Base-by-base conservation (phyloP, 2,888 invertebrate genomes). In the Agonum fuliginosum region DNA sequence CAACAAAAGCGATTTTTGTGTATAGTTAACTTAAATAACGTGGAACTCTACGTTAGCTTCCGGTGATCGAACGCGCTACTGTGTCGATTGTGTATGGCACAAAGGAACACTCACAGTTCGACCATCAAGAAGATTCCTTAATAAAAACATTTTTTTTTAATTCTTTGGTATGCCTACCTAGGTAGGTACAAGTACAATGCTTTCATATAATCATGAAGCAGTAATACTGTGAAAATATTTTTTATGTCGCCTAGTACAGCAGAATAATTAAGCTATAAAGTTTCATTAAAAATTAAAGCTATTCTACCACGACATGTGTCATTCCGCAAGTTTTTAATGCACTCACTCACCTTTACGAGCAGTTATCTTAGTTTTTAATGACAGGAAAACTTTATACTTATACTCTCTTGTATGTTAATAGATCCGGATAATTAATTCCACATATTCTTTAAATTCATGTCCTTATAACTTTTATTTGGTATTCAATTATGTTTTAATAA, bases 331-430 rank as follows among this genome's bases (percentile, higher is more conserved):
- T 54, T 54, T 48, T 54, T 54, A 54, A 54, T 54, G 54, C 24
- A 24, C 22, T 20, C 20, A 54, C 54, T n/a, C 54, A 24, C 24
- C 48, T 54, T 54, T 54, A 54, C 24, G 54, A 54, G 22, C 54
- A 54, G 54, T 54, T 54, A 54, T 54, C 54, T 54, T 54, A 54
- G 22, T 54, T 24, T 54, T 54, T 54, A 54, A 54, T 54, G 24
- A 54, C 54, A 54, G 12, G 54, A 54, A 24, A 54, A 54, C 54
- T 54, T 54, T 54, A 22, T 54, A 54, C 54, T 48, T 43, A n/a
- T 20, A 48, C 10, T 54, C 54, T 22, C 54, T 54, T 54, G 54
- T 22, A 54, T 54, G 54, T 54, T 54, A 54, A 54, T 54, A 54
- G 54, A 20, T 54, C 24, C 22, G 24, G 54, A 24, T 54, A 54